phyloP scores from a whole-genome alignment of 2,113 vertebrate species.

The Lophochroa leadbeateri region DNA sequence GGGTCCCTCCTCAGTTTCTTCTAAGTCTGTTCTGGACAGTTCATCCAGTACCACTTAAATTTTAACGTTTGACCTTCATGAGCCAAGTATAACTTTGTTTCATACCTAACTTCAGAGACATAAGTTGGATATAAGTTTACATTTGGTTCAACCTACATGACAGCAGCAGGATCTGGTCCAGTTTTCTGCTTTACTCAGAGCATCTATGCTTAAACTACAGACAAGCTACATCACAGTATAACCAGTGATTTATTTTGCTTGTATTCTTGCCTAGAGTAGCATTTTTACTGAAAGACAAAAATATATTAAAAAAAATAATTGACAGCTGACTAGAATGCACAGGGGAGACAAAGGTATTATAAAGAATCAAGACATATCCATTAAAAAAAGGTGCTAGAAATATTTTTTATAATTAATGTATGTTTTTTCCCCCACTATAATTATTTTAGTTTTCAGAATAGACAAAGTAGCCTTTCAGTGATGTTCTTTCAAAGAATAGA shows the following conservation, averaged over 20 bases:
- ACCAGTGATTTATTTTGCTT: neutral
- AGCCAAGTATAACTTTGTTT: neutral
- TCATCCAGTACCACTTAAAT: neutral
- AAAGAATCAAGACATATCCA: neutral
- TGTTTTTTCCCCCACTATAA: fast-evolving
- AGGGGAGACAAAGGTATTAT: neutral
- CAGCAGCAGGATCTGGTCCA: neutral
- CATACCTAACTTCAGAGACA: neutral
- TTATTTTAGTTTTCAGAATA: neutral
- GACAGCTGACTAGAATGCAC: neutral
- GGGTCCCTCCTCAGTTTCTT: neutral
- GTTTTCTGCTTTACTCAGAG: neutral
- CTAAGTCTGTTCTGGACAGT: neutral
- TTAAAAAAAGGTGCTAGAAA: neutral
- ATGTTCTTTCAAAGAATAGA: neutral
- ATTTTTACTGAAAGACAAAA: neutral
- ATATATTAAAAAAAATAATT: neutral
- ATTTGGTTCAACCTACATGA: neutral
- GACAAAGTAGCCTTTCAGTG: neutral
- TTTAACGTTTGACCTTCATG: neutral
- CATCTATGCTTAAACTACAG: neutral
- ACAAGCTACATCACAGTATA: neutral
- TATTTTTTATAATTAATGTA: neutral
- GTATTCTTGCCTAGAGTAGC: neutral
- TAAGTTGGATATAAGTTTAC: neutral